phyloP scores from a whole-genome alignment of 2,888 invertebrate species.

The Euspilapteryx auroguttella region DNA sequence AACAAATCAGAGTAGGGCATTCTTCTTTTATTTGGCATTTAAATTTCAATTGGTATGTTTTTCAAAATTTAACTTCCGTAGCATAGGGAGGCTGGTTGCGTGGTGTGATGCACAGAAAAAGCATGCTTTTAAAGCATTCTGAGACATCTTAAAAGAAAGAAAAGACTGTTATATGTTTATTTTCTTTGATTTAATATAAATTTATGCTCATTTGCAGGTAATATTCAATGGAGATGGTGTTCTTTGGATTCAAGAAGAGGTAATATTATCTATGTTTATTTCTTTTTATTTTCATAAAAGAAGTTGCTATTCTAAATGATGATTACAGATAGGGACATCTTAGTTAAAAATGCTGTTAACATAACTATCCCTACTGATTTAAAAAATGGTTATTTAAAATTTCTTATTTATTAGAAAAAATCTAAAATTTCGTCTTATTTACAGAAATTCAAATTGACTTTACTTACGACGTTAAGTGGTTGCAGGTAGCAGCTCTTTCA shows the following conservation, averaged over 20 bases:
- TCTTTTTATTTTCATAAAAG: background rate
- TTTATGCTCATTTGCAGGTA: background rate
- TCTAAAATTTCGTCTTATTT: too few relatives aligned
- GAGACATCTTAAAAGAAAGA: too few relatives aligned
- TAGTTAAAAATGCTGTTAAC: slow-evolving; percentile 12
- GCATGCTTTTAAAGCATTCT: background rate
- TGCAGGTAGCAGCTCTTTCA: too few relatives aligned
- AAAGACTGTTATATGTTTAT: background rate
- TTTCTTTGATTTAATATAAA: background rate
- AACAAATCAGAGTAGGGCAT: slow-evolving; percentile 6
- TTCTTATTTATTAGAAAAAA: too few relatives aligned
- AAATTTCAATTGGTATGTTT: slow-evolving; percentile 9
- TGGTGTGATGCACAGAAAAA: slow-evolving; percentile 29
- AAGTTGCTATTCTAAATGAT: slow-evolving; percentile 9
- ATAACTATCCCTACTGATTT: slow-evolving; percentile 12
- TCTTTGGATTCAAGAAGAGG: background rate
- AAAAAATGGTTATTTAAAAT: too few relatives aligned
- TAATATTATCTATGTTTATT: too few relatives aligned
- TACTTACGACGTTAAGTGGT: too few relatives aligned
- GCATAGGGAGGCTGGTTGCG: slow-evolving; percentile 36
- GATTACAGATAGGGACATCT: slow-evolving; percentile 14
- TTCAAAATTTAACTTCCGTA: slow-evolving; percentile 25
- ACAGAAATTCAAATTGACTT: too few relatives aligned
- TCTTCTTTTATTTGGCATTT: too few relatives aligned
- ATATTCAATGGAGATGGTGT: background rate